Conservation (phyloP, 1,140 invertebrate species). For the Zaprionus kolodkinae region DNA sequence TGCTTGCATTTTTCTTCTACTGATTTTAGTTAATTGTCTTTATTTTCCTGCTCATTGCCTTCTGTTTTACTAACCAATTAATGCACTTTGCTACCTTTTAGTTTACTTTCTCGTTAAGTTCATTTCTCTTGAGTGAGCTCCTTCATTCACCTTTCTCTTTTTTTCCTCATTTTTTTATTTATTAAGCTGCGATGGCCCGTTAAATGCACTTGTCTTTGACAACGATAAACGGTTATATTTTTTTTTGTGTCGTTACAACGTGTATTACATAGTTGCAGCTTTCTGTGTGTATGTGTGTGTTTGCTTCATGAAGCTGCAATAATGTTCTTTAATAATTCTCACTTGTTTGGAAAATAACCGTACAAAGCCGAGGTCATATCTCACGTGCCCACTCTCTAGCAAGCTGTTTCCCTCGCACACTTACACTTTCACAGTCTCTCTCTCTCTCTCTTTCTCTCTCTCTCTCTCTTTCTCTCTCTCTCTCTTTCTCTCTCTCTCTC, state of each 20-base stretch:
- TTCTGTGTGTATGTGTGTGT: constrained; percentile 29
- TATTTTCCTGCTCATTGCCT: neutral
- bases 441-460: neutral
- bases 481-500: no score
- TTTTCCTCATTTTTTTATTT: neutral
- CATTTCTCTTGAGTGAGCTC: neutral
- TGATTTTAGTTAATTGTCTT: no score
- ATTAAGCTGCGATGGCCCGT: constrained; percentile 27
- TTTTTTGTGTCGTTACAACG: constrained; percentile 21
- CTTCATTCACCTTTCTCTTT: neutral
- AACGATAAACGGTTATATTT: constrained; percentile 52
- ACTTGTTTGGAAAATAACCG: constrained; percentile 80
- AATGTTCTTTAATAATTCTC: constrained; percentile 81
- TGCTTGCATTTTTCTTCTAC: no score
- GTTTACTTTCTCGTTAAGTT: neutral
- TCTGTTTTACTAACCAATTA: constrained; percentile 25
- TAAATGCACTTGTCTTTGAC: constrained; percentile 68
- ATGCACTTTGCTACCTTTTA: constrained; percentile 24
- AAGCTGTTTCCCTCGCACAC: neutral
- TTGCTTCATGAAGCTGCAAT: constrained; percentile 78
- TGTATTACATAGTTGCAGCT: constrained; percentile 1
- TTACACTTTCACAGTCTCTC: no score
- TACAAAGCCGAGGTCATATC: constrained; percentile 69
- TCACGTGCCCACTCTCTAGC: constrained; percentile 21
- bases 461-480: neutral